A percentile compares a stretch with the other conserved stretches of the same genome.
Evolutionary conservation across 2,888 invertebrate genomes (phyloP).

Genomic region (Ptychoptera contaminata): DNA sequence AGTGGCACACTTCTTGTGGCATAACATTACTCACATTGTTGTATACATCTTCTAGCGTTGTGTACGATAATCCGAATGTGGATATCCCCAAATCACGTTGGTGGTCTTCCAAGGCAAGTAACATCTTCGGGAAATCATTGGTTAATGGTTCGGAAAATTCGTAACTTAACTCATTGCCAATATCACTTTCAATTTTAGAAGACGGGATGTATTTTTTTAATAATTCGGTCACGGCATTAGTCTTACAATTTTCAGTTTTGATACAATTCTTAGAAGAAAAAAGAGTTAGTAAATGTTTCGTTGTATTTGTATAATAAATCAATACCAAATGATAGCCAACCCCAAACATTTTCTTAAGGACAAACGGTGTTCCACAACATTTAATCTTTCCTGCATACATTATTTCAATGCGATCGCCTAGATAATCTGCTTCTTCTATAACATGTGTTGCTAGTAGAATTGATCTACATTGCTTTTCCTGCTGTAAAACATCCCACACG

Average conservation of each 20-base stretch:
- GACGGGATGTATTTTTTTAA: conserved; percentile 47
- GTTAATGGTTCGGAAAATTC: conserved; percentile 46
- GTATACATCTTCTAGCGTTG: conserved; percentile 81
- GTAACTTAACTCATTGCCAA: conserved; percentile 62
- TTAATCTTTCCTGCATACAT: too few species aligned
- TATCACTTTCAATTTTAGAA: conserved; percentile 48
- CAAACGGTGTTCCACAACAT: too few species aligned
- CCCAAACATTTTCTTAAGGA: too few species aligned
- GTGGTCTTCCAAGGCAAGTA: conserved; percentile 47
- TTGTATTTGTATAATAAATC: too few species aligned
- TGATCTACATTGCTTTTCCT: too few species aligned
- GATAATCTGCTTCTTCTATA: too few species aligned
- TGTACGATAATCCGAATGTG: conserved; percentile 70
- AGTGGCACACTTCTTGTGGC: not conserved
- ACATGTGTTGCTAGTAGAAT: too few species aligned
- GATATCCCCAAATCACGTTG: conserved; percentile 43
- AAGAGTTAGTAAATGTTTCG: not conserved
- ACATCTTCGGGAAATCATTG: conserved; percentile 46
- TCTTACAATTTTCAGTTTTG: conserved; percentile 37
- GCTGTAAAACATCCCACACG: too few species aligned
- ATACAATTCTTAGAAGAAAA: conserved; percentile 21
- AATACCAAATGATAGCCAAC: too few species aligned
- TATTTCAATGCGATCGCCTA: too few species aligned
- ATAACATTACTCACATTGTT: conserved; percentile 48
- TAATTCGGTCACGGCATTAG: conserved; percentile 37